A percentile compares a stretch with the other conserved stretches of the same genome.
These are phyloP conservation scores for Altica lythri DNA, from an alignment of 2,888 invertebrate genomes.

Conservation along the genomic window DNA sequence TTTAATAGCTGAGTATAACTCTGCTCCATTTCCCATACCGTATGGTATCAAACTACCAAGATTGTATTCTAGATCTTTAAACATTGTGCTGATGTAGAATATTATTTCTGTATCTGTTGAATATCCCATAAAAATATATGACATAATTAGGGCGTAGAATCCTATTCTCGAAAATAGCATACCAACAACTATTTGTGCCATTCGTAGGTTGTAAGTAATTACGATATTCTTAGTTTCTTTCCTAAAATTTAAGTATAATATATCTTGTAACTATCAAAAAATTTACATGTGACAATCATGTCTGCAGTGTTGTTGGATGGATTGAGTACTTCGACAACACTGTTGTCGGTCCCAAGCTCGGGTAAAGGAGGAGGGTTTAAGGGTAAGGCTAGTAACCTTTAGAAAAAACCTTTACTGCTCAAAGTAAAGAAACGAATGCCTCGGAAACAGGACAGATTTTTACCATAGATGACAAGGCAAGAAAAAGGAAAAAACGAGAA, in stretches of 20 bases:
- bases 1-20: slow-evolving; percentile 41
- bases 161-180: slow-evolving; percentile 42
- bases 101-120: slow-evolving; percentile 39
- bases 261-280: too few species aligned
- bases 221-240: slow-evolving; percentile 67
- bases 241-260: too few species aligned
- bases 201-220: slow-evolving; percentile 50
- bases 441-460: too few species aligned
- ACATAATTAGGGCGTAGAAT: slow-evolving; percentile 43
- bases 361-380: too few species aligned
- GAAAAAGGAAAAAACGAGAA: too few species aligned
- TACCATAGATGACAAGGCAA: too few species aligned
- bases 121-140: slow-evolving; percentile 41
- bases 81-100: slow-evolving; percentile 37
- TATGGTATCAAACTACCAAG: slow-evolving; percentile 90
- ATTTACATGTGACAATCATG: not conserved
- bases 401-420: too few species aligned
- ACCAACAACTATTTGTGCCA: slow-evolving; percentile 46
- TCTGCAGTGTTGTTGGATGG: too few species aligned
- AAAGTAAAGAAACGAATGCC: too few species aligned
- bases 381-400: slow-evolving; percentile 20
- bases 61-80: slow-evolving; percentile 63
- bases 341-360: too few species aligned
- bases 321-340: too few species aligned
- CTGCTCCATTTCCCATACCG: slow-evolving; percentile 56